A percentile compares a stretch with the other conserved stretches of the same genome.
These are phyloP conservation scores for Ganaspis brasiliensis DNA, from an alignment of 2,888 invertebrate genomes.

Conservation along the genomic window DNA sequence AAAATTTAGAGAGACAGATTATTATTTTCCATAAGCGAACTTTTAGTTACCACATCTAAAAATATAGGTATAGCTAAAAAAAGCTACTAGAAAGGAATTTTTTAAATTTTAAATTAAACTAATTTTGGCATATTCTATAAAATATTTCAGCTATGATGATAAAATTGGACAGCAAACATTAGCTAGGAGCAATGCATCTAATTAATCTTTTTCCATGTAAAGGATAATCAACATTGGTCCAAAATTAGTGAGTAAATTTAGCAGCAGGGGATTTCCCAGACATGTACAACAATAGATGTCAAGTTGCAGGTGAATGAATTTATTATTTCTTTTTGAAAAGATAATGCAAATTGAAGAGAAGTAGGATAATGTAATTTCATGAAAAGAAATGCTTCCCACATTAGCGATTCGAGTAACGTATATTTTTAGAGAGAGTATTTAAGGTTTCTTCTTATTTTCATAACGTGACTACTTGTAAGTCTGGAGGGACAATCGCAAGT, in stretches of 20 bases:
- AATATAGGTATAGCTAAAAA: no score
- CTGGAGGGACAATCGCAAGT: constrained; percentile 34
- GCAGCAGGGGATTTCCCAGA: neutral
- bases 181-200: no score
- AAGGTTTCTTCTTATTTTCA: constrained; percentile 32
- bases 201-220: no score
- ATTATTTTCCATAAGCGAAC: no score
- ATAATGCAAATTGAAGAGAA: neutral
- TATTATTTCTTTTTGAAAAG: neutral
- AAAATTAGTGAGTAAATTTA: neutral
- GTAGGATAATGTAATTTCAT: constrained; percentile 3
- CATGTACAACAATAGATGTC: neutral
- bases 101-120: no score
- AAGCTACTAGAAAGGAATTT: no score
- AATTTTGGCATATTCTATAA: no score
- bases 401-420: constrained; percentile 12
- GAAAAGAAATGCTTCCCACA: constrained; percentile 18
- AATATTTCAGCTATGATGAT: no score
- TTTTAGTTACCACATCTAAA: no score
- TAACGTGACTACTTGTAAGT: constrained; percentile 38
- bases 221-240: no score
- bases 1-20: no score
- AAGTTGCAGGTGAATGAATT: neutral
- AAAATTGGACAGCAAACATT: no score
- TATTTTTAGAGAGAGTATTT: constrained; percentile 22